Evolutionary conservation across 1,140 invertebrate genomes (phyloP).

Genomic region (Gonatopus flavifemur): DNA sequence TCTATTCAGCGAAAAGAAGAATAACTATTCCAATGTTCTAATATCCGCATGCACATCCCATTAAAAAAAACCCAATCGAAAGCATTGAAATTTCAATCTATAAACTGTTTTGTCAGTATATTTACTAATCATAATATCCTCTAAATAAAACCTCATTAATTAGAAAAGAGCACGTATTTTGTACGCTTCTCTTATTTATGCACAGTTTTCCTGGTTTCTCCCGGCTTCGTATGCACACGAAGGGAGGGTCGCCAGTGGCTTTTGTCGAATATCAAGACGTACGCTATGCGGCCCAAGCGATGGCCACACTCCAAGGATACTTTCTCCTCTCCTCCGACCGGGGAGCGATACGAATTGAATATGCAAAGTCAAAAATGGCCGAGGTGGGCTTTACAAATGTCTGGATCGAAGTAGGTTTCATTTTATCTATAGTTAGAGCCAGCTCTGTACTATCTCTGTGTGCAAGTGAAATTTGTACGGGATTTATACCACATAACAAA

Average conservation of each 20-base stretch:
- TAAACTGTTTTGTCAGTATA: too few species aligned
- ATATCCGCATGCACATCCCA: too few species aligned
- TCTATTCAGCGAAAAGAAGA: too few species aligned
- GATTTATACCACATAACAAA: too few species aligned
- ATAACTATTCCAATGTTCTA: too few species aligned
- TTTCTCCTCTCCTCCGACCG: slow-evolving; percentile 92
- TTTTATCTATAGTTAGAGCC: too few species aligned
- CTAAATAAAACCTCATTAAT: too few species aligned
- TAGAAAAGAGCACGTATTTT: slow-evolving; percentile 43
- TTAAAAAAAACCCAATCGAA: too few species aligned
- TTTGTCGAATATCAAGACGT: slow-evolving; percentile 97
- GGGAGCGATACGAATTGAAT: slow-evolving; percentile 96
- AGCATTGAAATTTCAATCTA: too few species aligned
- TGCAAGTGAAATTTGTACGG: too few species aligned
- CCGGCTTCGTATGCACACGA: slow-evolving; percentile 95
- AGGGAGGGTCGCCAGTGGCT: slow-evolving; percentile 88
- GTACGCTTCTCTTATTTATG: slow-evolving; percentile 61
- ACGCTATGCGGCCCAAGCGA: slow-evolving; percentile 83
- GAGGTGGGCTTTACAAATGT: slow-evolving; percentile 68
- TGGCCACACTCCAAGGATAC: slow-evolving; percentile 90
- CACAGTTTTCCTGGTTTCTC: slow-evolving; percentile 95
- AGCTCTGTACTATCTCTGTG: too few species aligned
- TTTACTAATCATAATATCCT: too few species aligned
- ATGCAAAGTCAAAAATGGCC: slow-evolving; percentile 96
- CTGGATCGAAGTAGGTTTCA: slow-evolving; percentile 59